A percentile compares a stretch with the other conserved stretches of the same genome.
These are phyloP conservation scores for Trichacis sp. DNA, from an alignment of 2,888 invertebrate species.

Conservation along the genomic window DNA sequence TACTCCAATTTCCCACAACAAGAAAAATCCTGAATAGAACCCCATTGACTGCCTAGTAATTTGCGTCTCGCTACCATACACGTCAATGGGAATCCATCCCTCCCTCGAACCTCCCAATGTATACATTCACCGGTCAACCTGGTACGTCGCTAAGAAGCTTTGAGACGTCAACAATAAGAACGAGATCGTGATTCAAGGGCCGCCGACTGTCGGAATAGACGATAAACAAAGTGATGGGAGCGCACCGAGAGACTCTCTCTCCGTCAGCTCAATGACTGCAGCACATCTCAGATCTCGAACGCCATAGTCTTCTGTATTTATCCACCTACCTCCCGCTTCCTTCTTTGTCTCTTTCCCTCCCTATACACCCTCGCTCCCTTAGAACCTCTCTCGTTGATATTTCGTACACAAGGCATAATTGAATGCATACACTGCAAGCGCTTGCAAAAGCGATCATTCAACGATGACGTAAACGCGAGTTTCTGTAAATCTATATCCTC, in stretches of 20 bases:
- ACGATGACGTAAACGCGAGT: conserved; percentile 32
- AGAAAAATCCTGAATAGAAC: too few species aligned
- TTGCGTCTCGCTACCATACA: conserved; percentile 11
- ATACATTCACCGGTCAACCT: conserved; percentile 24
- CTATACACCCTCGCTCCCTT: conserved; percentile 4
- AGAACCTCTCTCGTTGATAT: conserved; percentile 28
- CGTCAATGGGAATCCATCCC: conserved; percentile 30
- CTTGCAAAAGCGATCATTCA: conserved; percentile 44
- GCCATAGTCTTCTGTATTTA: background rate
- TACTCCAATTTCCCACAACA: too few species aligned
- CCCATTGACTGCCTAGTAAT: conserved; percentile 8
- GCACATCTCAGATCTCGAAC: conserved; percentile 24
- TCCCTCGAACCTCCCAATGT: conserved; percentile 27
- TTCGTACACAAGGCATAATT: conserved; percentile 58
- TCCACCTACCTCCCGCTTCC: background rate
- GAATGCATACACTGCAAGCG: conserved; percentile 53
- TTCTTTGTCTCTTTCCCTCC: conserved; percentile 5
- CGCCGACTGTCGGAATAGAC: conserved; percentile 54
- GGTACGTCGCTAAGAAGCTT: conserved; percentile 53
- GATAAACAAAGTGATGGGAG: conserved; percentile 59
- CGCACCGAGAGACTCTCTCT: conserved; percentile 32
- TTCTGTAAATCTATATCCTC: conserved; percentile 42
- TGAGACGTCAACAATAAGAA: conserved; percentile 48
- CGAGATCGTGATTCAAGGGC: conserved; percentile 27
- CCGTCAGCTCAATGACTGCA: conserved; percentile 50